Base-by-base conservation (phyloP, 2,113 vertebrate genomes). In the Antechinus stuartii region DNA sequence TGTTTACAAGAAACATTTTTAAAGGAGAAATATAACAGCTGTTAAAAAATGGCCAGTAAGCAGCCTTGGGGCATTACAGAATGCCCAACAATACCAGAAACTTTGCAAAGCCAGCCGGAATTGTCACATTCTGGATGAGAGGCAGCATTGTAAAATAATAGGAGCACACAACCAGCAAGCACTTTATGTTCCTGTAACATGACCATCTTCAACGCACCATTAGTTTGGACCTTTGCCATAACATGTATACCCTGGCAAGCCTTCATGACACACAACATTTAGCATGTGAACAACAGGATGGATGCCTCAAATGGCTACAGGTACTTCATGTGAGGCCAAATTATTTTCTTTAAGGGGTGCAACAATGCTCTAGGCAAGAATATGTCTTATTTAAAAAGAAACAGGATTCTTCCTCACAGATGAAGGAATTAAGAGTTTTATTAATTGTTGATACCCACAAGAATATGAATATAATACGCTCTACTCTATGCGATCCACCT, bases 161-260 rank as follows among this genome's bases (percentile, higher is more conserved):
- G 61, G 16, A 19, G 35, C 61, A 19, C 7, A 84, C 68, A 84
- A 84, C 1, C n/a, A 84, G 68, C 5, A 19, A 84, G 68, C 91
- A 89, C 19, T 84, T 90, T 52, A 56, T 54, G 42, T 16, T 91
- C 35, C 52, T 94, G 22, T 94, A 95, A 95, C 96, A 95, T 91
- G 93, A 94, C 23, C n/a, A 95, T 53, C 95, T 95, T 96, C 90
- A 95, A 94, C 46, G 57, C 92, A 47, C 23, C 91, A 53, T 27
- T 76, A 68, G 49, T 16, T 90, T 84, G 68, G 68, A 7, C 42
- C 68, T 42, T 42, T 23, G 68, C 68, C 68, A 84, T 84, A 84
- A 22, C 68, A 42, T 19, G 19, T n/a, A 35, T n/a, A 42, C 19
- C 6, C n/a, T 42, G 68, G 68, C 68, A 84, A 2, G 68, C 68